phyloP scores from a whole-genome alignment of 1,140 invertebrate genomes.

The Pantala flavescens region DNA sequence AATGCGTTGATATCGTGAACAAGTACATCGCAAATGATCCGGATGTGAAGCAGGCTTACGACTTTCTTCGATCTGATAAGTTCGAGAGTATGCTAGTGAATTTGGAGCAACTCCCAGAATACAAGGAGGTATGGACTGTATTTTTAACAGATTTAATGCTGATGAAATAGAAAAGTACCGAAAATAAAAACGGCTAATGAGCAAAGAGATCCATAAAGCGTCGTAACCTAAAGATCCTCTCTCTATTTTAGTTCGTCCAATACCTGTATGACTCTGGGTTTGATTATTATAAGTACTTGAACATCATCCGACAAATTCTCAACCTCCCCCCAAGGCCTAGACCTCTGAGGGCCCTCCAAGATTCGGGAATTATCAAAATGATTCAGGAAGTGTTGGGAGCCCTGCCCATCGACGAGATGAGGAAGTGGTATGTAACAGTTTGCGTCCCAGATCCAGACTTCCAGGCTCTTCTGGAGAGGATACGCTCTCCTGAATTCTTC shows the following conservation, averaged over 20 bases:
- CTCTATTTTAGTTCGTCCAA: neutral
- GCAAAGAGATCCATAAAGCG: too few species aligned
- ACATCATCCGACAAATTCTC: neutral
- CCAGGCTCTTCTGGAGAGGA: neutral
- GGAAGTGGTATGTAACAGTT: neutral
- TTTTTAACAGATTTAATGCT: too few species aligned
- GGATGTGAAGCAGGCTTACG: neutral
- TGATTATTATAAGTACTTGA: neutral
- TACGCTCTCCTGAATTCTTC: neutral
- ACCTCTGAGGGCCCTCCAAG: neutral
- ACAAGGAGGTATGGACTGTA: neutral
- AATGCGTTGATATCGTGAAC: neutral
- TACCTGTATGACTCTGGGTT: neutral
- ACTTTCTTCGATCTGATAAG: neutral
- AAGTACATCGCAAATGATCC: neutral
- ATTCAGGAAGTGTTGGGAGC: neutral
- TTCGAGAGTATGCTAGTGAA: neutral
- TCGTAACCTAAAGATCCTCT: too few species aligned
- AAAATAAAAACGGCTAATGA: too few species aligned
- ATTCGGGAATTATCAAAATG: neutral
- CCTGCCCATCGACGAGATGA: neutral
- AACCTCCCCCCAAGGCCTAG: neutral
- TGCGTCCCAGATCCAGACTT: neutral
- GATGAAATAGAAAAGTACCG: too few species aligned
- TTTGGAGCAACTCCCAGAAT: neutral